Evolutionary conservation across 2,113 vertebrate species (phyloP), one percentile per base, ranked within the genome.

Genomic region (Phalacrocorax aristotelis): DNA sequence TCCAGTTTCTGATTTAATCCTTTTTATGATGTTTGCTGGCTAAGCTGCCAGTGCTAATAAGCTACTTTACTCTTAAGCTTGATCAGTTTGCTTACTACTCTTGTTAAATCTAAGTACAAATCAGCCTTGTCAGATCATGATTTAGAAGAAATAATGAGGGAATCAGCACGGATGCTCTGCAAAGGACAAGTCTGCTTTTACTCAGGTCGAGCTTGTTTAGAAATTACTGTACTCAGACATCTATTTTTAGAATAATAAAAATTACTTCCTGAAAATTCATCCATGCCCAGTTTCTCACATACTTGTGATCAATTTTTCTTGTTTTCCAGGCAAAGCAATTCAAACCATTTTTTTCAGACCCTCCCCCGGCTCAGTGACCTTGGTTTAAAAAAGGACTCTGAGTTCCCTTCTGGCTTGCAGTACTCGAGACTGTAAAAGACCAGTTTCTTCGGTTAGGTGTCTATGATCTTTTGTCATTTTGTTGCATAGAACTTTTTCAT

Each of bases 11-110:
- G 52, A 32, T 74, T 38, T 57, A 76, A 57, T 85, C 58, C 58
- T 69, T 90, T 93, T 88, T 85, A 44, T 89, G 69, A 60, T 76
- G 54, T 83, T 93, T 96, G 57, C 82, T 42, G 64, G 75, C 78
- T 94, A 79, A 92, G 75, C 75, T 90, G 58, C 62, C 62, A 23
- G 40, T 51, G 21, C 58, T 85, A 93, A 74, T 90, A 76, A 76
- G 72, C 87, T 90, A 38, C 93, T 90, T 95, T 87, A 62, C 42
- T 84, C 69, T 51, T 72, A 76, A 91, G 66, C 75, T 91, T 88
- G 90, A 94, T 93, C 79, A 85, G 46, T 90, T 92, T 90, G 76
- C 84, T 72, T 72, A 9, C 75, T 62, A 22, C 51, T 90, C 54
- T 57, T 83, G 49, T 88, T 90, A 92, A 80, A 90, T 62, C 75